Base-by-base conservation (phyloP, 2,888 invertebrate species). In the Rotaria magnacalcarata region DNA sequence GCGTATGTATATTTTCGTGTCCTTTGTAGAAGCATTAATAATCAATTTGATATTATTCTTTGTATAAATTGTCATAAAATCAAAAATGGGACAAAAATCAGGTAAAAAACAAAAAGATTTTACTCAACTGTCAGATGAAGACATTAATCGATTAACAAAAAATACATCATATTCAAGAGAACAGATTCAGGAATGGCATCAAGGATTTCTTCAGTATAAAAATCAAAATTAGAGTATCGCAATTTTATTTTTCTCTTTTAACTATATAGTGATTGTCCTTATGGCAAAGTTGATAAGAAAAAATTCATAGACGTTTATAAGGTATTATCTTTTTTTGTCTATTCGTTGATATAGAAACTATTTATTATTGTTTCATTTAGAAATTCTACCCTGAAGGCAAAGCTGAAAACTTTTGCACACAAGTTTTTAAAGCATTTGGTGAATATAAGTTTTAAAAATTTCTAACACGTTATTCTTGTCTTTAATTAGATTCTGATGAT, bases 371-470 rank as follows among this genome's bases (percentile, higher is more conserved):
- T 52, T 52, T 8, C 52, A 43, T 75, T 60, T 84, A 86, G 84
- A 84, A 74, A 47, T 58, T 84, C 19, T 86, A 86, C 74, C 86
- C 86, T 11, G 84, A 84, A 74, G 86, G 84, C 16, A 86, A 84
- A 84, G 84, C 84, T 4, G 50, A 84, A 84, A 86, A 86, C 41
- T 86, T 86, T 84, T 84, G 84, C 54, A 34, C 84, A n/a, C 86
- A 86, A 84, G 74, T 86, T 84, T 86, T 86, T 54, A 67, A 84
- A 84, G 84, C 84, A 67, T 86, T 86, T 27, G 86, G 84, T 84
- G 84, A 80, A 7, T 75, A 80, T 41, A 41, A 2, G 7, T 41
- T 10, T 0, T 16, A 43, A 41, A 19, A 47, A 8, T 52, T 52
- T 16, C 14, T 11, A 16, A 16, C 2, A 2, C 16, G 11, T 52